Base-by-base conservation (phyloP, 2,888 invertebrate genomes). In the Euproctis similis region DNA sequence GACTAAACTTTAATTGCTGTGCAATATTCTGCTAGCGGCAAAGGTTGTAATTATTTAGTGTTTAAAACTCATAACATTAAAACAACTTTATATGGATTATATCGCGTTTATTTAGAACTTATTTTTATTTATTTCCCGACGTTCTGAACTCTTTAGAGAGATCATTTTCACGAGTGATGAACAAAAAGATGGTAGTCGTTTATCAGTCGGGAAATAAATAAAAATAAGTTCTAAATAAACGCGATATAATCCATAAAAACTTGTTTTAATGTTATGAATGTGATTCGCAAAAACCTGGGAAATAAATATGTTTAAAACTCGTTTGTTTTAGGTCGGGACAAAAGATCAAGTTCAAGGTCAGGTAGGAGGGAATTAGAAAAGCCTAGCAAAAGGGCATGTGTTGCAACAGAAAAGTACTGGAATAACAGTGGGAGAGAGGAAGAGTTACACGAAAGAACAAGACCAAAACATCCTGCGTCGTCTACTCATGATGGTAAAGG, bases 321-420 rank as follows among this genome's bases (percentile, higher is more conserved):
- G n/a, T 21, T 28, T 24, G 11, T 28, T 25, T 8, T 10, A 77
- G 81, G 67, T 69, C 75, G 81, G 35, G 78, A 82, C 39, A 80
- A 82, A 44, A 66, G 82, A 48, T 76, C 77, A 28, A 67, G 68
- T 51, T 81, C 81, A 10, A 61, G 78, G 28, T 76, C 80, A 24
- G 73, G 76, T 9, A 64, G 78, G 45, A 64, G 77, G 47, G 81
- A 82, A 42, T 38, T 62, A 3, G 81, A 76, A 13, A 81, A 80
- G 42, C 31, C 65, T 50, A 70, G 60, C 54, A 82, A 81, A 65
- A 68, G 80, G 55, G 60, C 64, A 24, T 75, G 71, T 49, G 78
- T 58, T 49, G 50, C 68, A 8, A 62, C 77, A 0, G 80, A 81
- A 4, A 61, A 75, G 36, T 82, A 84, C 30, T 81, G 82, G 81